These are phyloP conservation scores for Triops cancriformis DNA, from an alignment of 1,140 invertebrate species.

Conservation along the genomic window DNA sequence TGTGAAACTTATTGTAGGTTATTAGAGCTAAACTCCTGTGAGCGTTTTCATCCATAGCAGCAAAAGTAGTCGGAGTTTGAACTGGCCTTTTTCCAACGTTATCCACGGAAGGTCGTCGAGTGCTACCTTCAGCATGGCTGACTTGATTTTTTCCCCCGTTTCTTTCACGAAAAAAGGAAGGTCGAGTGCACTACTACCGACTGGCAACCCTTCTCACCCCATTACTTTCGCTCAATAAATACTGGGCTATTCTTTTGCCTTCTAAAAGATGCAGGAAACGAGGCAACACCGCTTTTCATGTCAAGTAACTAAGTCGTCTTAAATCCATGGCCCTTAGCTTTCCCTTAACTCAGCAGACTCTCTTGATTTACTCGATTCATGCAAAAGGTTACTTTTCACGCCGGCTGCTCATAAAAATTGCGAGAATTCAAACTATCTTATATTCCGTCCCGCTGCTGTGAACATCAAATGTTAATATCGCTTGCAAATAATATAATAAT, in stretches of 20 bases:
- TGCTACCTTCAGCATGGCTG: constrained; percentile 1
- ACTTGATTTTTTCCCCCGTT: background rate
- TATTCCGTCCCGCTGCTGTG: too few relatives aligned
- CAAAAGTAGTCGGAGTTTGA: background rate
- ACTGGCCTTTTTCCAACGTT: background rate
- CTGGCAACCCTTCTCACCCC: constrained; percentile 11
- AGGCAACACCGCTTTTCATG: background rate
- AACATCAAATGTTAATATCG: too few relatives aligned
- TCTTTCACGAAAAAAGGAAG: background rate
- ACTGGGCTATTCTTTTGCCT: background rate
- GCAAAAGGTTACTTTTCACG: background rate
- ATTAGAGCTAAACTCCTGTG: background rate
- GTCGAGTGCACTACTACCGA: background rate
- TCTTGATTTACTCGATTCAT: background rate
- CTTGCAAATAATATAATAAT: too few relatives aligned
- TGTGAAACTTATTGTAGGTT: background rate
- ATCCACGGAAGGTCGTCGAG: background rate
- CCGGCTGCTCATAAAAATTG: too few relatives aligned
- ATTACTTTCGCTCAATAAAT: background rate
- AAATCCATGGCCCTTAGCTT: background rate
- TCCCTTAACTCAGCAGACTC: background rate
- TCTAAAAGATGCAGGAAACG: constrained; percentile 1
- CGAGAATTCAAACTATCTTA: too few relatives aligned
- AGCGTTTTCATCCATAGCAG: background rate
- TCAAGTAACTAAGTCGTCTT: background rate